Conservation (phyloP, 2,113 vertebrate species). For the Phalacrocorax carbo region DNA sequence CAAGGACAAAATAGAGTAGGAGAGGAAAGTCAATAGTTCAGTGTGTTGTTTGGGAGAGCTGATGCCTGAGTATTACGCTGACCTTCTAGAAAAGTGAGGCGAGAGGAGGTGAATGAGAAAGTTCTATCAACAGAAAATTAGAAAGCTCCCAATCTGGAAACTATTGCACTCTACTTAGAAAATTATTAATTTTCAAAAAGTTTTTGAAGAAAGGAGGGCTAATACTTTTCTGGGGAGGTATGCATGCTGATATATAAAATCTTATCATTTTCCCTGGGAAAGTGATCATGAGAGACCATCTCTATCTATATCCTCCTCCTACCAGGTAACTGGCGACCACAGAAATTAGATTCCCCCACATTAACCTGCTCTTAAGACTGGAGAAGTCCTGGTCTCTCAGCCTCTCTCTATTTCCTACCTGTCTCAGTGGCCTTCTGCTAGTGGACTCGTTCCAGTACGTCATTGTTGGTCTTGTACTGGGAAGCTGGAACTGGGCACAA, state of each 20-base stretch:
- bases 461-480: background rate
- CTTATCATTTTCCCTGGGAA: background rate
- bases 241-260: background rate
- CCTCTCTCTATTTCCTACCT: background rate
- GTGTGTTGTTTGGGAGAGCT: background rate
- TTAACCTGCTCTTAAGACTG: background rate
- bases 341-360: background rate
- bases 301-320: background rate
- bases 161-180: background rate
- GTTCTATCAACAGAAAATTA: background rate
- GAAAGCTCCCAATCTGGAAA: background rate
- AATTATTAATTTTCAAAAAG: background rate
- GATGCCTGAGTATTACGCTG: background rate
- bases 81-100: background rate
- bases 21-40: background rate
- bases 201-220: background rate
- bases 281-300: background rate
- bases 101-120: background rate
- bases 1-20: background rate
- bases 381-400: background rate
- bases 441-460: background rate
- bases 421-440: rapidly evolving
- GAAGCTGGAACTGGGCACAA: background rate
- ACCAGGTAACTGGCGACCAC: background rate
- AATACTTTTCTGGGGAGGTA: background rate